A percentile compares a stretch with the other conserved stretches of the same genome.
phyloP scores from a whole-genome alignment of 2,113 vertebrate genomes.

The Cervus canadensis region DNA sequence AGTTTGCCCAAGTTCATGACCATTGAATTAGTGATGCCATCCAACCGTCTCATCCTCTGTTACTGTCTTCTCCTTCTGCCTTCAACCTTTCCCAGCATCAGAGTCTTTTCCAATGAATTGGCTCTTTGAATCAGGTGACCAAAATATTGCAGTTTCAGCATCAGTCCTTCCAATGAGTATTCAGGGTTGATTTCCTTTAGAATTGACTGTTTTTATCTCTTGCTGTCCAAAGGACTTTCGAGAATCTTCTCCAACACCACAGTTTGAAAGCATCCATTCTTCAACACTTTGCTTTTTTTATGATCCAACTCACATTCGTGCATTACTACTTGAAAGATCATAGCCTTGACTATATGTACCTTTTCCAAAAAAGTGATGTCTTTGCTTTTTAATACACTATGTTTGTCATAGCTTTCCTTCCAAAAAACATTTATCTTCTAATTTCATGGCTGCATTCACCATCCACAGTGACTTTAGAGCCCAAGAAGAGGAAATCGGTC shows the following conservation, averaged over 20 bases:
- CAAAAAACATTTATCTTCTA: not conserved
- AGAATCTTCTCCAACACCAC: not conserved
- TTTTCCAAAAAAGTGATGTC: not conserved
- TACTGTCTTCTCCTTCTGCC: not conserved
- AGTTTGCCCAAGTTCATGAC: not conserved
- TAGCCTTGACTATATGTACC: not conserved
- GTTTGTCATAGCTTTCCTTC: not conserved
- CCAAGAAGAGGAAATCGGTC: not conserved
- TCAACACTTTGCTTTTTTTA: fast-evolving
- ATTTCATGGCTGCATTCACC: not conserved
- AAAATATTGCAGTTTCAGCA: not conserved
- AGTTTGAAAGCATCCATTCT: not conserved
- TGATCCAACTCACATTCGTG: not conserved
- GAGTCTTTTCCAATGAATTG: not conserved
- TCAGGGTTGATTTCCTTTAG: not conserved
- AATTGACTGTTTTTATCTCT: not conserved
- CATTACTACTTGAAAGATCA: not conserved
- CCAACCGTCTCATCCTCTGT: not conserved
- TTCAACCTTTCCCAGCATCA: not conserved
- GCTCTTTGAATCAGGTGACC: not conserved
- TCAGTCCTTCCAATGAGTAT: not conserved
- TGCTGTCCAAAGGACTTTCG: not conserved
- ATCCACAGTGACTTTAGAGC: not conserved
- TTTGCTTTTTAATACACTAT: not conserved
- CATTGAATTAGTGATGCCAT: not conserved